These are phyloP conservation scores for Palythoa grandis DNA, from an alignment of 92 coral and sea anemone genomes.

Conservation along the genomic window DNA sequence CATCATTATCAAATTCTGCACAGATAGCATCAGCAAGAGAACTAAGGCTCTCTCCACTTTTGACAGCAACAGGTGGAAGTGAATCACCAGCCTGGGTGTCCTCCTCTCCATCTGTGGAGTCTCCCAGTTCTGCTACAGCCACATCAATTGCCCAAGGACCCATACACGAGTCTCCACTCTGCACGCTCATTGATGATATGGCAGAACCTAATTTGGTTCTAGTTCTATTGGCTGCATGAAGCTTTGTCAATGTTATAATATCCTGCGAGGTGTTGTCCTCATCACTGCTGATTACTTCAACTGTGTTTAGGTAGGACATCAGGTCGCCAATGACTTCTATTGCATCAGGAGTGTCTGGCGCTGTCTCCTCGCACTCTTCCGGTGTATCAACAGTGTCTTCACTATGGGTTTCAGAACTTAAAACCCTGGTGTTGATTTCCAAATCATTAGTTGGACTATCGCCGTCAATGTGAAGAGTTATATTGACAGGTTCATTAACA, in stretches of 20 bases:
- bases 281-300: slow-evolving; percentile 80
- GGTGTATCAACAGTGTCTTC: slow-evolving; percentile 30
- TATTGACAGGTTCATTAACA: slow-evolving; percentile 31
- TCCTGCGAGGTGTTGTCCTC: slow-evolving; percentile 61
- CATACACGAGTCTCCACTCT: slow-evolving; percentile 82
- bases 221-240: slow-evolving; percentile 2
- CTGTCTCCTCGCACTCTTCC: slow-evolving; percentile 40
- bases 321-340: slow-evolving; percentile 80
- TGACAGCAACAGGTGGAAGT: slow-evolving; percentile 42
- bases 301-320: slow-evolving; percentile 75
- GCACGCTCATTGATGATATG: slow-evolving; percentile 59
- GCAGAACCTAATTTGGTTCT: slow-evolving; percentile 16
- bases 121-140: slow-evolving; percentile 81
- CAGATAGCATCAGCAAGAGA: slow-evolving; percentile 35
- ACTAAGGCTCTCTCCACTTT: slow-evolving; percentile 28
- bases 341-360: slow-evolving; percentile 63
- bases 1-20: slow-evolving; percentile 30
- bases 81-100: slow-evolving; percentile 50
- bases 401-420: slow-evolving; percentile 9
- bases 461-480: slow-evolving; percentile 26
- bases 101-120: slow-evolving; percentile 80
- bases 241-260: slow-evolving; percentile 7
- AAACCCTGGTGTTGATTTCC: neutral
- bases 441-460: slow-evolving; percentile 6
- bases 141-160: slow-evolving; percentile 82